Evolutionary conservation across 2,797 vertebrate species (phyloP).

Genomic region (Tachyglossus aculeatus): DNA sequence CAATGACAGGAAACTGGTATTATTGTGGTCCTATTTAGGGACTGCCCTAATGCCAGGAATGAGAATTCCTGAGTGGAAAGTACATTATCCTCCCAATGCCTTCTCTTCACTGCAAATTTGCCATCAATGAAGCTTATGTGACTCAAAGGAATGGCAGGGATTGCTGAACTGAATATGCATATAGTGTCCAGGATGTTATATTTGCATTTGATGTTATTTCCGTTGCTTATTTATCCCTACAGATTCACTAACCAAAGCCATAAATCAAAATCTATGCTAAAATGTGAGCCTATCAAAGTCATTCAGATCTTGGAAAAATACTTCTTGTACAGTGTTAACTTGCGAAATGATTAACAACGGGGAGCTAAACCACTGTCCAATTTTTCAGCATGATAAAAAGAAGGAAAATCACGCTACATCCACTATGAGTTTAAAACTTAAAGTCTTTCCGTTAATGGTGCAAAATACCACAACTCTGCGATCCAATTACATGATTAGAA

Average conservation of each 20-base stretch:
- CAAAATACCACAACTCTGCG: background rate
- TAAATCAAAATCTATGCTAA: background rate
- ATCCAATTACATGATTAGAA: background rate
- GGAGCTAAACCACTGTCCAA: background rate
- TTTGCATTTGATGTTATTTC: background rate
- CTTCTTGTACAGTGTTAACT: background rate
- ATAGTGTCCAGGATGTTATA: background rate
- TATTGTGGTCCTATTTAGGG: background rate
- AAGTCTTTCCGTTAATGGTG: background rate
- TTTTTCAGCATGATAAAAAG: constrained; percentile 12
- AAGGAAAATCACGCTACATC: background rate
- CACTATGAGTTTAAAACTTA: background rate
- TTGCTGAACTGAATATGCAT: background rate
- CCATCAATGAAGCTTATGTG: background rate
- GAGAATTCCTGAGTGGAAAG: background rate
- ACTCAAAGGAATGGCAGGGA: background rate
- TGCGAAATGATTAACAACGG: background rate
- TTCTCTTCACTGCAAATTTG: background rate
- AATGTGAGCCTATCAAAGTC: constrained; percentile 7
- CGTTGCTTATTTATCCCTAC: background rate
- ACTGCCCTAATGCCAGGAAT: accelerated
- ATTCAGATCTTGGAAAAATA: constrained; percentile 13
- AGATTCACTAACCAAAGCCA: background rate
- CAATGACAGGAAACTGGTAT: background rate
- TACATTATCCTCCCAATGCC: background rate